Evolutionary conservation across 2,113 vertebrate species (phyloP).

Genomic region (Bagarius yarrelli): DNA sequence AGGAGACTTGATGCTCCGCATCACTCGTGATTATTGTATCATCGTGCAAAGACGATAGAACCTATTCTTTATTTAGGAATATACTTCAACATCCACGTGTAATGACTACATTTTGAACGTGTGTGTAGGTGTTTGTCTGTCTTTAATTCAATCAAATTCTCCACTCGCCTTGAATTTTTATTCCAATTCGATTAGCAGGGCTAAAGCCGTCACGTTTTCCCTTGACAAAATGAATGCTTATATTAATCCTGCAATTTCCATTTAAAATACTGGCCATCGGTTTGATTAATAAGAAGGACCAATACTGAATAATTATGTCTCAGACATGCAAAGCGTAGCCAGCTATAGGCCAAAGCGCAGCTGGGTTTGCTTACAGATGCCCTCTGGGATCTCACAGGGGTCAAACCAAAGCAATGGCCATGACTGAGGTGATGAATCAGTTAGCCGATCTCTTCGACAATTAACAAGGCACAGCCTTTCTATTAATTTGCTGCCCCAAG

Average conservation of each 20-base stretch:
- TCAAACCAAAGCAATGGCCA: constrained; percentile 99
- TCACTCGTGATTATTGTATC: not conserved
- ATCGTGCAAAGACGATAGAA: constrained; percentile 6
- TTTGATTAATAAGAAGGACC: constrained; percentile 98
- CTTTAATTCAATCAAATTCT: constrained; percentile 94
- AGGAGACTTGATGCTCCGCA: not conserved
- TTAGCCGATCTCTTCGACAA: constrained; percentile 96
- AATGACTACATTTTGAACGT: not conserved
- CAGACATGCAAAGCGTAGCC: constrained; percentile 73
- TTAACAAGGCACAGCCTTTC: constrained; percentile 90
- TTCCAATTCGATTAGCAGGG: constrained; percentile 95
- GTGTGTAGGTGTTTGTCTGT: constrained; percentile 71
- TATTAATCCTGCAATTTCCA: constrained; percentile 99
- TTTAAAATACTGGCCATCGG: constrained; percentile 98
- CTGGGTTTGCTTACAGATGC: constrained; percentile 90
- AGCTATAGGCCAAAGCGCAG: constrained; percentile 90
- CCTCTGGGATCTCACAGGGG: constrained; percentile 88
- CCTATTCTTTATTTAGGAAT: constrained; percentile 5
- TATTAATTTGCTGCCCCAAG: constrained; percentile 98
- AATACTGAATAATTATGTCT: constrained; percentile 98
- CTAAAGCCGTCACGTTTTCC: constrained; percentile 98
- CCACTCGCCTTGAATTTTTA: constrained; percentile 89
- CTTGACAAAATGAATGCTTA: constrained; percentile 97
- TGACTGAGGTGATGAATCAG: constrained; percentile 99
- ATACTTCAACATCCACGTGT: not conserved